A percentile compares a stretch with the other conserved stretches of the same genome.
These are phyloP conservation scores for Anastrepha obliqua DNA, from an alignment of 1,140 invertebrate genomes.

Conservation along the genomic window DNA sequence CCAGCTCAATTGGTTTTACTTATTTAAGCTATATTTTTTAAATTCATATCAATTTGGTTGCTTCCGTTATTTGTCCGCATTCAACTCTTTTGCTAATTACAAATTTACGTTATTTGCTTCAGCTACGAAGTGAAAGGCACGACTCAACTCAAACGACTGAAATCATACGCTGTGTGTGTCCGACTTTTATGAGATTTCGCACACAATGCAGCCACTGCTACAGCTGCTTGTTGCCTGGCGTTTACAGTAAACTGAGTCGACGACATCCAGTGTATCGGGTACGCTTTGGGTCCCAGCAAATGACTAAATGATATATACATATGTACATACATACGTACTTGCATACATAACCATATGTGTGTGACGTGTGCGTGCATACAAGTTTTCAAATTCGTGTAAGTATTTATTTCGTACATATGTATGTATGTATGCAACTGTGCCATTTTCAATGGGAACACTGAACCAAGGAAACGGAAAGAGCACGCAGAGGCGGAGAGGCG, in stretches of 20 bases:
- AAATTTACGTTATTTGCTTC: background rate
- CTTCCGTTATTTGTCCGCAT: background rate
- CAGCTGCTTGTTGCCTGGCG: background rate
- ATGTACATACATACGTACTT: background rate
- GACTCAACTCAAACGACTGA: conserved; percentile 60
- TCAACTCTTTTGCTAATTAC: background rate
- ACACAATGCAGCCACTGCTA: background rate
- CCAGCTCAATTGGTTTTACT: background rate
- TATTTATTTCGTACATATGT: background rate
- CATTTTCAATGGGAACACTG: background rate
- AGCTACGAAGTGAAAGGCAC: conserved; percentile 44
- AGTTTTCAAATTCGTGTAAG: background rate
- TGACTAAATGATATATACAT: background rate
- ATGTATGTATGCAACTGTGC: background rate
- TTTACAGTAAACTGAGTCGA: background rate
- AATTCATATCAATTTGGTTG: conserved; percentile 10
- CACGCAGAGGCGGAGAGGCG: background rate
- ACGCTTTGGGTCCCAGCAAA: background rate
- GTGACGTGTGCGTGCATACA: background rate
- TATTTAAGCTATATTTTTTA: conserved; percentile 14
- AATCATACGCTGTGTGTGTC: conserved; percentile 34
- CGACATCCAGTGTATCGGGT: background rate
- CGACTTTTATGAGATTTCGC: conserved; percentile 58
- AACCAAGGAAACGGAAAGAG: background rate
- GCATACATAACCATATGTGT: background rate